A percentile compares a stretch with the other conserved stretches of the same genome.
phyloP scores from a whole-genome alignment of 1,140 invertebrate genomes.

The Aleiodes sp. region DNA sequence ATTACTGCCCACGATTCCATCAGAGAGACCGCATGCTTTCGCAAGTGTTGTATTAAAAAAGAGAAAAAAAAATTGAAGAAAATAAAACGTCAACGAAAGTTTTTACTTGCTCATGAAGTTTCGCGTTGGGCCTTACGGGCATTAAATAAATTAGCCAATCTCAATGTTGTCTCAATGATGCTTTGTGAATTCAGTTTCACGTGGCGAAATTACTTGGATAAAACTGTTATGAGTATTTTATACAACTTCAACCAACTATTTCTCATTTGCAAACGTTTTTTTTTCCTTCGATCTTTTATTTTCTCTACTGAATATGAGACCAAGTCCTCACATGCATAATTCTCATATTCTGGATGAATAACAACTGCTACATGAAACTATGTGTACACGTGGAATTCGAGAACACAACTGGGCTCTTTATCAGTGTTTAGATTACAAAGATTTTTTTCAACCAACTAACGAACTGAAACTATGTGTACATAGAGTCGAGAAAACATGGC shows the following conservation, averaged over 20 bases:
- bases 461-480: not conserved
- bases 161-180: constrained; percentile 11
- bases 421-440: constrained; percentile 12
- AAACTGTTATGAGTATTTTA: constrained; percentile 2
- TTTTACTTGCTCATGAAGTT: not conserved
- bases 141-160: constrained; percentile 1
- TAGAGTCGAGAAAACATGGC: not conserved
- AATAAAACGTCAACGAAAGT: not conserved
- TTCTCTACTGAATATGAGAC: not conserved
- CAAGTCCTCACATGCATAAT: no score
- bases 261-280: not conserved
- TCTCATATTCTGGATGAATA: constrained; percentile 1
- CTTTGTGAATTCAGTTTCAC: not conserved
- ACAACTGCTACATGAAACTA: not conserved
- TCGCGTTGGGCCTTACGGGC: not conserved
- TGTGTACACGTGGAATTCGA: constrained; percentile 2
- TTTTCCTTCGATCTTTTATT: not conserved
- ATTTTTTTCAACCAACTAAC: not conserved
- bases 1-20: constrained; percentile 10
- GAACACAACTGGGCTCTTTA: not conserved
- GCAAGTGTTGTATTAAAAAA: constrained; percentile 10
- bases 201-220: not conserved
- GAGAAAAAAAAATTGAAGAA: not conserved
- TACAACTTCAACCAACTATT: not conserved
- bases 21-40: not conserved